Percentiles rank a stretch among this genome's conserved stretches.
Conservation (phyloP, 2,797 vertebrate species). For the Semaprochilodus insignis region DNA sequence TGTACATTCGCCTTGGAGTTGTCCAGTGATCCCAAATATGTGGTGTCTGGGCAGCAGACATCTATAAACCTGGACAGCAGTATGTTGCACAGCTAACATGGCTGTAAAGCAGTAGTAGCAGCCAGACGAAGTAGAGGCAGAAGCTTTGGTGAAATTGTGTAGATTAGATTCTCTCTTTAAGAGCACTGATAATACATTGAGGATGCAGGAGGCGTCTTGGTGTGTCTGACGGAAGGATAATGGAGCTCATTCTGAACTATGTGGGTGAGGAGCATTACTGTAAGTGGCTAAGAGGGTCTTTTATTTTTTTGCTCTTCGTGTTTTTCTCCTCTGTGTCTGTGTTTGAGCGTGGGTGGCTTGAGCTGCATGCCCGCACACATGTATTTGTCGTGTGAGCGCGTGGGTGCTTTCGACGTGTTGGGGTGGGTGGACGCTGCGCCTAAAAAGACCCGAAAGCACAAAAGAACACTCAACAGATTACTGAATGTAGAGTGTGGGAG, state of each 20-base stretch:
- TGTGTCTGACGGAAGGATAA: neutral
- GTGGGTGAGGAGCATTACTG: neutral
- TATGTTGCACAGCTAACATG: too few species aligned
- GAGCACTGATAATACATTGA: too few species aligned
- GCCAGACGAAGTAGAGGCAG: too few species aligned
- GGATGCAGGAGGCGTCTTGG: neutral
- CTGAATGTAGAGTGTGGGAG: slow-evolving; percentile 53
- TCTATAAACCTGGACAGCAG: too few species aligned
- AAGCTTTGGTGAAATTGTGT: too few species aligned
- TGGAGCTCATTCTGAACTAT: neutral
- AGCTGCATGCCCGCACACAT: slow-evolving; percentile 38
- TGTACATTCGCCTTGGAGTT: too few species aligned
- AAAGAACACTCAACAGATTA: slow-evolving; percentile 65
- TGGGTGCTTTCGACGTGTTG: slow-evolving; percentile 48
- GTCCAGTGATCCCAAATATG: too few species aligned
- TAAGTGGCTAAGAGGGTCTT: neutral
- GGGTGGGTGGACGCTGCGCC: slow-evolving; percentile 68
- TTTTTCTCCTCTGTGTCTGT: slow-evolving; percentile 45
- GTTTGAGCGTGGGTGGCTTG: slow-evolving; percentile 36
- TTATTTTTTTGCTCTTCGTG: neutral
- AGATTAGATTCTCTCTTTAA: too few species aligned
- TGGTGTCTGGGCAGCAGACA: too few species aligned
- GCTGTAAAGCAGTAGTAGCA: too few species aligned
- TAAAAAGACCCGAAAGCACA: slow-evolving; percentile 68
- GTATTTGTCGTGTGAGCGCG: slow-evolving; percentile 58